Evolutionary conservation across 2,113 vertebrate species (phyloP).

Genomic region (Prochilodus magdalenae): DNA sequence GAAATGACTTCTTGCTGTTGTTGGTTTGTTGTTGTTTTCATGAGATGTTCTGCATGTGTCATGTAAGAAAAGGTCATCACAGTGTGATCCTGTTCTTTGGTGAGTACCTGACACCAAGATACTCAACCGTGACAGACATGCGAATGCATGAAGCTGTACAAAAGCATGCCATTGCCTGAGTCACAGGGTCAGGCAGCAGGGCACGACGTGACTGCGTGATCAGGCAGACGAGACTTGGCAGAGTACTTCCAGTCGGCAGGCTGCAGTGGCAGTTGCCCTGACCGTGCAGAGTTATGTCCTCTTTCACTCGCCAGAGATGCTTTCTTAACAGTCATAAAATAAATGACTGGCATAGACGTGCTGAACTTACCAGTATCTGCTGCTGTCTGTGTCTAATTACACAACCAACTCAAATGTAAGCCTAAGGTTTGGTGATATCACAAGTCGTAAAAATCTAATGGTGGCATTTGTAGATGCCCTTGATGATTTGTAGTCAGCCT

Average conservation of each 20-base stretch:
- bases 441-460: not conserved
- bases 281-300: slow-evolving; percentile 11
- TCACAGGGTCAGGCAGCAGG: slow-evolving; percentile 27
- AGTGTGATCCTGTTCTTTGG: not conserved
- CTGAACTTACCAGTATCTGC: not conserved
- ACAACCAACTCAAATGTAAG: not conserved
- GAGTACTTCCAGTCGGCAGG: slow-evolving; percentile 20
- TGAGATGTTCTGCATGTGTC: not conserved
- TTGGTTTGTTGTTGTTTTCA: not conserved
- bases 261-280: slow-evolving; percentile 42
- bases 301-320: slow-evolving; percentile 19
- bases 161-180: slow-evolving; percentile 46
- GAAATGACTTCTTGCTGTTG: not conserved
- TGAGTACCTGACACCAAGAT: not conserved
- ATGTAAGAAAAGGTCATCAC: not conserved
- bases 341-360: slow-evolving; percentile 1
- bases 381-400: not conserved
- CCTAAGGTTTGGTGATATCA: not conserved
- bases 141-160: slow-evolving; percentile 42
- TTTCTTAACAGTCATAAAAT: slow-evolving; percentile 66
- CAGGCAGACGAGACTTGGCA: slow-evolving; percentile 59
- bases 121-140: slow-evolving; percentile 7
- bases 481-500: no score
- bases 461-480: not conserved
- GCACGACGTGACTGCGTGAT: slow-evolving; percentile 61